Conservation (phyloP, 1,140 invertebrate genomes). For the Triops longicaudatus region DNA sequence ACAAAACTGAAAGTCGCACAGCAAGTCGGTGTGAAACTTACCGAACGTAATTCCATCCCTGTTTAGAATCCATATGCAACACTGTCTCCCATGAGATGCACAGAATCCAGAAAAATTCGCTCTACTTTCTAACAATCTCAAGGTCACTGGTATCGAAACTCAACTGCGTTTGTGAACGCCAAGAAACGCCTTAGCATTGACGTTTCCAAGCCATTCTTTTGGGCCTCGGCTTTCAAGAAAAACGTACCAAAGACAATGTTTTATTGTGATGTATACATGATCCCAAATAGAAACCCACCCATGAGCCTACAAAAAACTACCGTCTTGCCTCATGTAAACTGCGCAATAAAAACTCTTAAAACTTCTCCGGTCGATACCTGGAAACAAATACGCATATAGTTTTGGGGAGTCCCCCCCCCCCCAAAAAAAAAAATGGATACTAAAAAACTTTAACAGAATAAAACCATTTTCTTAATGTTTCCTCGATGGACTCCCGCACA, state of each 20-base stretch:
- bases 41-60: background rate
- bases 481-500: background rate
- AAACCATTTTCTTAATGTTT: background rate
- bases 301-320: background rate
- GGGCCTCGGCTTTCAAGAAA: no score
- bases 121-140: conserved; percentile 3
- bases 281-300: no score
- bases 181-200: no score
- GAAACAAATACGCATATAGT: background rate
- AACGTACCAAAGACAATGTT: no score
- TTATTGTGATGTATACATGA: no score
- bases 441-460: background rate
- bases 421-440: background rate
- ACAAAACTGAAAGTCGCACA: background rate
- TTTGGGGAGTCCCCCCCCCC: background rate
- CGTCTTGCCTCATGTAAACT: background rate
- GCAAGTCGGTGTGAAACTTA: background rate
- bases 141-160: background rate
- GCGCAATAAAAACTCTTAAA: background rate
- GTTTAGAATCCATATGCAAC: background rate
- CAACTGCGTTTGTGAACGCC: no score
- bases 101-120: background rate
- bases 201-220: no score
- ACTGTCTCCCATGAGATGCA: background rate
- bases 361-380: background rate